These are phyloP conservation scores for Megalopta genalis DNA, from an alignment of 1,140 invertebrate species.

Conservation along the genomic window DNA sequence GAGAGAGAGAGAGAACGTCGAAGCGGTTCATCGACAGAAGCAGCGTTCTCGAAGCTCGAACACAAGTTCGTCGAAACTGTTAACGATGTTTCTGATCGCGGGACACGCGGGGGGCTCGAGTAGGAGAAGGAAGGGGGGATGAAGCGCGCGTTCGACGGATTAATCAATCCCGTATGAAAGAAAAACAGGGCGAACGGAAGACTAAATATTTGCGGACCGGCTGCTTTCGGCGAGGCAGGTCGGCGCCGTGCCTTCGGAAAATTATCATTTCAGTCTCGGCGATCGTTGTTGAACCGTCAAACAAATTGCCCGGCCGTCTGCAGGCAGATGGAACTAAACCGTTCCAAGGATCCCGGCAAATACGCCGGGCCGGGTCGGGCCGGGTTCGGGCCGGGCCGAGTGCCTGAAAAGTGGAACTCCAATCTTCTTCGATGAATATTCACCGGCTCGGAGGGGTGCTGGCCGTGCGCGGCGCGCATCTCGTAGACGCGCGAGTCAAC, in stretches of 20 bases:
- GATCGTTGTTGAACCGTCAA: conserved; percentile 12
- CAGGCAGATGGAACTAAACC: neutral
- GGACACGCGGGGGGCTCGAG: no score
- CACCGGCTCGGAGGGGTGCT: neutral
- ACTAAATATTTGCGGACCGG: conserved; percentile 10
- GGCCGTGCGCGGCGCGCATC: neutral
- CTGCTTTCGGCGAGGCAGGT: neutral
- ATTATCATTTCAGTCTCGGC: conserved; percentile 2
- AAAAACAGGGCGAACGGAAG: neutral
- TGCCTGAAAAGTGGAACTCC: conserved; percentile 12
- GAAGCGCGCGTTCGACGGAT: neutral
- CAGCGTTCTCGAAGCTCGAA: no score
- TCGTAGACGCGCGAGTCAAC: neutral
- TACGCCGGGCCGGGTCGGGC: neutral
- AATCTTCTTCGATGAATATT: conserved; percentile 28
- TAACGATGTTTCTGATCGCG: no score
- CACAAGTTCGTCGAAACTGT: no score
- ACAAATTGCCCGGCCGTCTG: conserved; percentile 13
- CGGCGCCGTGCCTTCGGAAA: neutral
- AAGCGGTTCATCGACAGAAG: no score
- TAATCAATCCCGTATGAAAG: neutral
- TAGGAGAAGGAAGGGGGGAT: accelerated
- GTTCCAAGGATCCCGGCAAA: conserved; percentile 8
- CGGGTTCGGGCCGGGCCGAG: neutral
- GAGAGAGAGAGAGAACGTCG: no score